Percentiles rank a stretch among this genome's conserved stretches.
These are phyloP conservation scores for Coelopa frigida DNA, from an alignment of 1,140 invertebrate species.

Conservation along the genomic window DNA sequence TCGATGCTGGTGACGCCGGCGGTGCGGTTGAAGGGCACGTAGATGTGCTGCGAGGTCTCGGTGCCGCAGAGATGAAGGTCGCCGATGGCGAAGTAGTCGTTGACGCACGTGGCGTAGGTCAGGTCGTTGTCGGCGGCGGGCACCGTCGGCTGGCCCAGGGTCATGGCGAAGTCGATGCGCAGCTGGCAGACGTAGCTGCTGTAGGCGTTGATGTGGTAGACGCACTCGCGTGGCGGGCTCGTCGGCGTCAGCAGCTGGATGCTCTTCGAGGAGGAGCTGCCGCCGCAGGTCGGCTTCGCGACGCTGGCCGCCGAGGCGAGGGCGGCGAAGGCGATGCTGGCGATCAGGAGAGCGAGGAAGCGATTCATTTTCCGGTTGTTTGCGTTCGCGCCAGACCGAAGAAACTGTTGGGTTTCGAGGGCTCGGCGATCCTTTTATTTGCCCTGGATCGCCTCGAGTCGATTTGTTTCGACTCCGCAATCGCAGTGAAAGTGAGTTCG, in stretches of 20 bases:
- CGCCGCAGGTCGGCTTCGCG: too few relatives aligned
- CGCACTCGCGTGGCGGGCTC: slow-evolving; percentile 17
- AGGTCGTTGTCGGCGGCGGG: slow-evolving; percentile 12
- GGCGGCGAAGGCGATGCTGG: too few relatives aligned
- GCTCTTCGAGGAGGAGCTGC: slow-evolving; percentile 23
- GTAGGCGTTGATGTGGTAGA: slow-evolving; percentile 33
- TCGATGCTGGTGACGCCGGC: slow-evolving; percentile 26
- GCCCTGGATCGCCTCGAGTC: too few relatives aligned
- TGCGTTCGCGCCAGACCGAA: too few relatives aligned
- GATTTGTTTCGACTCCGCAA: too few relatives aligned
- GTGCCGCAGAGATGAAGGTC: slow-evolving; percentile 58
- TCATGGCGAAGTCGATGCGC: slow-evolving; percentile 69
- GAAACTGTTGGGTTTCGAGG: too few relatives aligned
- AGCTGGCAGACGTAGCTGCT: slow-evolving; percentile 55
- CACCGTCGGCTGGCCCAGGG: slow-evolving; percentile 55
- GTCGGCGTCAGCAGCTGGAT: slow-evolving; percentile 27
- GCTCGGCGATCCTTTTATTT: too few relatives aligned
- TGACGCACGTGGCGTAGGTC: slow-evolving; percentile 48
- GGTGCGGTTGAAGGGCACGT: slow-evolving; percentile 35
- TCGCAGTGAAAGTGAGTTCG: too few relatives aligned
- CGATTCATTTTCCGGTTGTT: too few relatives aligned
- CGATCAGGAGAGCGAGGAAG: too few relatives aligned
- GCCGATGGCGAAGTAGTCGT: slow-evolving; percentile 53
- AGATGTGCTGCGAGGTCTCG: slow-evolving; percentile 68
- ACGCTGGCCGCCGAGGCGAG: too few relatives aligned